A percentile compares a stretch with the other conserved stretches of the same genome.
phyloP scores from a whole-genome alignment of 2,797 vertebrate genomes.

The Propithecus perrieri region DNA sequence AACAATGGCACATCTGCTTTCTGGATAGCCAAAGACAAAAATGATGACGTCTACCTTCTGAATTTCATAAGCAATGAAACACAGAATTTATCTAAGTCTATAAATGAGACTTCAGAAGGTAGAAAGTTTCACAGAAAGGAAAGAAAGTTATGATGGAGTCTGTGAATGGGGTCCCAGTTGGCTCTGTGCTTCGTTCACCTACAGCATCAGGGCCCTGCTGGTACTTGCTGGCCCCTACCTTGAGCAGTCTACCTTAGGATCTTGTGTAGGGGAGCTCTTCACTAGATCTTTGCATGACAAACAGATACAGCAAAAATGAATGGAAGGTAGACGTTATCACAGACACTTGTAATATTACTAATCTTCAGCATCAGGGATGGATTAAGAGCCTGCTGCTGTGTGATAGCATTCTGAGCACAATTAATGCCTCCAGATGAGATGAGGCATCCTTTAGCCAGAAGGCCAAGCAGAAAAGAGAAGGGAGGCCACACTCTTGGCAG shows the following conservation, averaged over 20 bases:
- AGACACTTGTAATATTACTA: conserved; percentile 42
- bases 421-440: conserved; percentile 47
- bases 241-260: neutral
- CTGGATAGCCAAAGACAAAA: neutral
- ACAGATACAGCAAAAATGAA: conserved; percentile 10
- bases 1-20: conserved; percentile 35
- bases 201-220: neutral
- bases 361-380: conserved; percentile 39
- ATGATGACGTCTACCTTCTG: neutral
- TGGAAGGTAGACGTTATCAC: neutral
- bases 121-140: neutral
- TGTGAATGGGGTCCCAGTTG: neutral
- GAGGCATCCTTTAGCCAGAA: conserved; percentile 12
- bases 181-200: neutral
- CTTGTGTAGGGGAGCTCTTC: neutral
- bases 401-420: neutral
- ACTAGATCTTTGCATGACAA: neutral
- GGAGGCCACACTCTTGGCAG: neutral
- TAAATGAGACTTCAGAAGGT: neutral
- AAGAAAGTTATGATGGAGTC: rapidly evolving
- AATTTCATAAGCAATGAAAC: conserved; percentile 54
- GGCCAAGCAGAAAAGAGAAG: neutral
- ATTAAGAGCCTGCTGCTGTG: conserved; percentile 39
- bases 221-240: neutral
- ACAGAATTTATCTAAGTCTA: neutral